Conservation (phyloP, 2,888 invertebrate species). For the Lithosia quadra region DNA sequence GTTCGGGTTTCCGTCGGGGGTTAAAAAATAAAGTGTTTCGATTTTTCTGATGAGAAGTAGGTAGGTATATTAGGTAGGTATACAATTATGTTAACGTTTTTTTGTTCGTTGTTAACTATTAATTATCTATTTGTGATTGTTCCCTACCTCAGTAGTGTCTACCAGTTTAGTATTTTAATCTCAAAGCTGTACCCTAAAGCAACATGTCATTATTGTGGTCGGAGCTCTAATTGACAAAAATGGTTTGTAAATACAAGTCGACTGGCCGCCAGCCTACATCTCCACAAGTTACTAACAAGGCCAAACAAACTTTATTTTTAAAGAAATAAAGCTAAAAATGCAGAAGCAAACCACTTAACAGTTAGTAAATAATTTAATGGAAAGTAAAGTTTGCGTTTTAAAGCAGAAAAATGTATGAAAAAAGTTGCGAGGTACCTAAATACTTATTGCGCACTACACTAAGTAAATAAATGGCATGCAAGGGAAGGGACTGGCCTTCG, state of each 20-base stretch:
- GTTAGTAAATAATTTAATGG: constrained; percentile 30
- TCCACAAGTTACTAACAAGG: constrained; percentile 3
- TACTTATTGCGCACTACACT: too few species aligned
- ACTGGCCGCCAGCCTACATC: constrained; percentile 23
- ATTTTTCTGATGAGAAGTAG: too few species aligned
- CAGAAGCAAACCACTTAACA: not conserved
- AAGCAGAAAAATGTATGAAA: constrained; percentile 26
- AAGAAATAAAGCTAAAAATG: constrained; percentile 14
- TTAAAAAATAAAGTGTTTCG: too few species aligned
- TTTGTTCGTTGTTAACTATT: too few species aligned
- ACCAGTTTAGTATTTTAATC: not conserved
- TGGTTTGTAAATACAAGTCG: constrained; percentile 60
- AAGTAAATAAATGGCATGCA: not conserved
- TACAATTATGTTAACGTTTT: too few species aligned
- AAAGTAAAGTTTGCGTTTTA: constrained; percentile 28
- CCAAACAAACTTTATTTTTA: constrained; percentile 11
- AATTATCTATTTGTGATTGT: too few species aligned
- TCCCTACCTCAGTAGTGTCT: not conserved
- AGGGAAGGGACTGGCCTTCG: too few species aligned
- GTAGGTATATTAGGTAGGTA: too few species aligned
- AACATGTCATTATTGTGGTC: constrained; percentile 50
- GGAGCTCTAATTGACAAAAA: constrained; percentile 68
- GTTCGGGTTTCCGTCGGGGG: too few species aligned
- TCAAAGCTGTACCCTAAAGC: constrained; percentile 46
- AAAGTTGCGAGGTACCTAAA: constrained; percentile 14